phyloP scores from a whole-genome alignment of 2,797 vertebrate genomes.

The Anabas testudineus region DNA sequence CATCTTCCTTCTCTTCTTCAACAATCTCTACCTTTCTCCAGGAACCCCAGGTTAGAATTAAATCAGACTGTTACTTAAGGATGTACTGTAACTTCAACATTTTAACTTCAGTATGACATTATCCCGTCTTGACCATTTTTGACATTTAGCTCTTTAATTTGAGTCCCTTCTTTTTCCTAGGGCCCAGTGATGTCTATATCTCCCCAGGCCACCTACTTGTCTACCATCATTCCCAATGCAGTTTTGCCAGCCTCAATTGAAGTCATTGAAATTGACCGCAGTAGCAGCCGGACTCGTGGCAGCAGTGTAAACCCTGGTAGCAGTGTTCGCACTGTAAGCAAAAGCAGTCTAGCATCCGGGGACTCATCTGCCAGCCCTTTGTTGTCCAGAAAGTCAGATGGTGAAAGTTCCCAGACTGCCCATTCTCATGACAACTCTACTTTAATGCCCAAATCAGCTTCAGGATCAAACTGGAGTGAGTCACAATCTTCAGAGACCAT shows the following conservation, averaged over 20 bases:
- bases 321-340: constrained; percentile 84
- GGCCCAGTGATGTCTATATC: constrained; percentile 97
- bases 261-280: constrained; percentile 91
- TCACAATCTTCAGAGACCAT: constrained; percentile 93
- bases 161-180: constrained; percentile 46
- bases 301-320: constrained; percentile 54
- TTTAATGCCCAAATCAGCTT: constrained; percentile 38
- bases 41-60: constrained; percentile 77
- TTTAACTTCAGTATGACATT: not conserved
- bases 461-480: constrained; percentile 90
- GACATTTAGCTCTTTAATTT: not conserved
- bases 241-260: constrained; percentile 92
- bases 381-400: constrained; percentile 86
- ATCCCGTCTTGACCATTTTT: not conserved
- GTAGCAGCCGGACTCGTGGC: constrained; percentile 81
- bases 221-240: constrained; percentile 97
- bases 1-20: constrained; percentile 69
- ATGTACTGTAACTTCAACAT: not conserved
- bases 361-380: constrained; percentile 86
- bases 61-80: not conserved
- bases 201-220: constrained; percentile 97
- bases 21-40: constrained; percentile 74
- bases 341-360: constrained; percentile 86
- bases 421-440: constrained; percentile 84
- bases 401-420: constrained; percentile 72